Conservation (phyloP, 2,888 invertebrate genomes). For the Cephus rjabovi region DNA sequence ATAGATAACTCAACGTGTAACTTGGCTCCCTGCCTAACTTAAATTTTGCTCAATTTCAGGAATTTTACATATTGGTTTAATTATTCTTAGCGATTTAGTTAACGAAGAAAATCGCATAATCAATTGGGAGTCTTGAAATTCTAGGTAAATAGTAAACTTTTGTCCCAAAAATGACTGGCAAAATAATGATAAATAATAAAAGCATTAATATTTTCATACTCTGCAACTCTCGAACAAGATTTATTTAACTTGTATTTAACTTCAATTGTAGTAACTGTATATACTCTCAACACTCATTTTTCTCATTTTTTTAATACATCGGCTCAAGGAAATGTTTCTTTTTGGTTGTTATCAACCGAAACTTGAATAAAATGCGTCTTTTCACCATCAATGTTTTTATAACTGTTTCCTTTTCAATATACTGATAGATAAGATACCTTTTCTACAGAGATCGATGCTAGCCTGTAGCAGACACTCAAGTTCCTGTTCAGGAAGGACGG, state of each 20-base stretch:
- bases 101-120: neutral
- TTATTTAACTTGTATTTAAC: neutral
- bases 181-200: neutral
- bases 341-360: neutral
- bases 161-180: neutral
- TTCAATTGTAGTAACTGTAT: neutral
- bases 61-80: neutral
- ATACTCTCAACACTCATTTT: no score
- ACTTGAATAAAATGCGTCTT: neutral
- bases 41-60: neutral
- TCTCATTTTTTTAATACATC: neutral
- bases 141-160: neutral
- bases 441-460: constrained; percentile 86
- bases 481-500: constrained; percentile 96
- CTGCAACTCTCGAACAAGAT: neutral
- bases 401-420: neutral
- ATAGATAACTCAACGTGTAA: no score
- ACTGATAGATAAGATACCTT: constrained; percentile 69
- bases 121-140: neutral
- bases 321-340: neutral
- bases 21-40: neutral
- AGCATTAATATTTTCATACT: neutral
- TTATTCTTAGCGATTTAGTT: neutral
- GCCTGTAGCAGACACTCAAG: constrained; percentile 91
- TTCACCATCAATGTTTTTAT: neutral